These are phyloP conservation scores for Sinocyclocheilus anshuiensis DNA, from an alignment of 2,113 vertebrate species.

Conservation along the genomic window DNA sequence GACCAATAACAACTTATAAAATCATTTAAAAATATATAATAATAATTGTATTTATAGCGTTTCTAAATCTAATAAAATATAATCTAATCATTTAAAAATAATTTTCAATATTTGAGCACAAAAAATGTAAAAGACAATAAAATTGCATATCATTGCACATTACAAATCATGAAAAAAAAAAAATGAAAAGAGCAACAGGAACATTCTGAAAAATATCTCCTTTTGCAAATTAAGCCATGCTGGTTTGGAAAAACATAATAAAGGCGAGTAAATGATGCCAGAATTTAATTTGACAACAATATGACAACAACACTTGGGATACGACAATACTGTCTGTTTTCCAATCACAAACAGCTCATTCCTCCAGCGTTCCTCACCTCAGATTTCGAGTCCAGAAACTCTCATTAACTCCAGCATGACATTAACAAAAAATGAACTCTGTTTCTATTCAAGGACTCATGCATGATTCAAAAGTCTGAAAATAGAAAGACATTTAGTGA, in stretches of 20 bases:
- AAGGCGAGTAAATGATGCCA: not conserved
- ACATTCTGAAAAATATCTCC: not conserved
- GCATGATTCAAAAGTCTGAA: constrained; percentile 35
- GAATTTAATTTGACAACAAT: not conserved
- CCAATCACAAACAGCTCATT: not conserved
- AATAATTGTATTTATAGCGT: not conserved
- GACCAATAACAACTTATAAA: too few relatives aligned
- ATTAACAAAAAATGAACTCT: constrained; percentile 35
- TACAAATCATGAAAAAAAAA: not conserved
- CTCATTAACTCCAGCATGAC: constrained; percentile 21
- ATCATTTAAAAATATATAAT: not conserved
- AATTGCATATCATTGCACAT: not conserved
- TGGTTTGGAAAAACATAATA: not conserved
- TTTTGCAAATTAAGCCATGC: not conserved
- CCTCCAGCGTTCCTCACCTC: not conserved
- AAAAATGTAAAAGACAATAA: not conserved
- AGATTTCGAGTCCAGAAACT: not conserved
- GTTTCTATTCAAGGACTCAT: constrained; percentile 51
- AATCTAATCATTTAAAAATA: not conserved
- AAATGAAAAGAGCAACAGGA: too few relatives aligned
- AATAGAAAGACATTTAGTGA: constrained; percentile 26
- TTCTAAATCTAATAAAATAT: not conserved
- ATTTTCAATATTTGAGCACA: not conserved
- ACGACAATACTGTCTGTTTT: not conserved
- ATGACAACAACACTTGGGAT: not conserved